A percentile compares a stretch with the other conserved stretches of the same genome.
Conservation (phyloP, 2,888 invertebrate species). For the Euspilapteryx auroguttella region DNA sequence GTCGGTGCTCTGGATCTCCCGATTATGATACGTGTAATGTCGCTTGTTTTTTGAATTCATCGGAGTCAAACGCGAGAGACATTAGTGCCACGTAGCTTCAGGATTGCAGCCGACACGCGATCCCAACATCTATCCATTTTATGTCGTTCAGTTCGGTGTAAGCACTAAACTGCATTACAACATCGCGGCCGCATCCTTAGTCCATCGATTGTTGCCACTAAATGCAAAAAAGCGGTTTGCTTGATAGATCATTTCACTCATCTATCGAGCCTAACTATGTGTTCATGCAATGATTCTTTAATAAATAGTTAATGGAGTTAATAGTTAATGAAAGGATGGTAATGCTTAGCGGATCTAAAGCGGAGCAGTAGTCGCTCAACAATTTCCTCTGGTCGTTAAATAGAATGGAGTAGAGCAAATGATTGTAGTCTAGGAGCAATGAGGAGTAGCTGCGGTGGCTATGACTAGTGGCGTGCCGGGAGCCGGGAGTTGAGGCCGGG, state of each 20-base stretch:
- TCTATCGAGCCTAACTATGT: too few species aligned
- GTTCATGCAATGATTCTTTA: too few species aligned
- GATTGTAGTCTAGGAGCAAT: constrained; percentile 21
- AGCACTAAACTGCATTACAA: constrained; percentile 16
- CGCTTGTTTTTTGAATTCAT: constrained; percentile 1
- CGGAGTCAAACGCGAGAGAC: constrained; percentile 1
- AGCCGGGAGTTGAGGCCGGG: constrained; percentile 13
- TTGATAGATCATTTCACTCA: too few species aligned
- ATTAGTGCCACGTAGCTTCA: constrained; percentile 16
- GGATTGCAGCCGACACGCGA: constrained; percentile 23
- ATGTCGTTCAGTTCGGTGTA: constrained; percentile 17
- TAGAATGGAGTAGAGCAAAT: constrained; percentile 17
- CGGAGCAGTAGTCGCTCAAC: constrained; percentile 6
- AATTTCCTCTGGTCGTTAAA: constrained; percentile 18
- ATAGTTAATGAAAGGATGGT: too few species aligned
- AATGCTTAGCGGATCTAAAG: too few species aligned
- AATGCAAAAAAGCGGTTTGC: neutral
- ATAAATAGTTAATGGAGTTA: too few species aligned
- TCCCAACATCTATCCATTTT: constrained; percentile 26
- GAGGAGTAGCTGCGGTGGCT: constrained; percentile 17
- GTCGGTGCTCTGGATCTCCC: too few species aligned
- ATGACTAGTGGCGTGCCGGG: constrained; percentile 21
- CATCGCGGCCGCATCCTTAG: constrained; percentile 12
- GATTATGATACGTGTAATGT: too few species aligned
- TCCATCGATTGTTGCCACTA: constrained; percentile 1